phyloP scores from a whole-genome alignment of 1,140 invertebrate genomes.

The Tetraneura akinire region DNA sequence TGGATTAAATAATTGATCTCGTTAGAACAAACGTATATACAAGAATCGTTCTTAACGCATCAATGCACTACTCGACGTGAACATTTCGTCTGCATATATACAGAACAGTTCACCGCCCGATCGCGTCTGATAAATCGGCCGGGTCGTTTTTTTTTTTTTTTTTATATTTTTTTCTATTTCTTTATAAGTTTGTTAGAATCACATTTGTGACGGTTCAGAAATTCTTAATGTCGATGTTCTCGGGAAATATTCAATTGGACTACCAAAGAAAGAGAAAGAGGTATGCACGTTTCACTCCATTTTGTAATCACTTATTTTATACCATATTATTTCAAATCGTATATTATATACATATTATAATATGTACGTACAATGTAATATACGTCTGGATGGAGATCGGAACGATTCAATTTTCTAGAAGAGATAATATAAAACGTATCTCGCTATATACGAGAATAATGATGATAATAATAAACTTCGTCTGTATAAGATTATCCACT shows the following conservation, averaged over 20 bases:
- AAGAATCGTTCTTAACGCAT: no score
- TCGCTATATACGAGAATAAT: slow-evolving; percentile 10
- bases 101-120: no score
- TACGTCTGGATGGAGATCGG: not conserved
- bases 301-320: slow-evolving; percentile 20
- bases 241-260: not conserved
- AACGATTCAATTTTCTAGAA: not conserved
- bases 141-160: not conserved
- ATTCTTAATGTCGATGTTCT: not conserved
- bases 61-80: no score
- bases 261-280: not conserved
- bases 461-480: slow-evolving; percentile 15
- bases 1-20: no score
- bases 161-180: no score
- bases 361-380: not conserved
- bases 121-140: not conserved
- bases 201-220: not conserved
- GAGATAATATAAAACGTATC: not conserved
- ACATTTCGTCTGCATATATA: no score
- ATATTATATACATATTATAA: not conserved
- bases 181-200: not conserved
- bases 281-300: not conserved
- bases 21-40: no score
- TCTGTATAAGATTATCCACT: not conserved
- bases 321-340: no score